These are phyloP conservation scores for Plebejus melissa DNA, from an alignment of 2,888 invertebrate genomes.

Conservation along the genomic window DNA sequence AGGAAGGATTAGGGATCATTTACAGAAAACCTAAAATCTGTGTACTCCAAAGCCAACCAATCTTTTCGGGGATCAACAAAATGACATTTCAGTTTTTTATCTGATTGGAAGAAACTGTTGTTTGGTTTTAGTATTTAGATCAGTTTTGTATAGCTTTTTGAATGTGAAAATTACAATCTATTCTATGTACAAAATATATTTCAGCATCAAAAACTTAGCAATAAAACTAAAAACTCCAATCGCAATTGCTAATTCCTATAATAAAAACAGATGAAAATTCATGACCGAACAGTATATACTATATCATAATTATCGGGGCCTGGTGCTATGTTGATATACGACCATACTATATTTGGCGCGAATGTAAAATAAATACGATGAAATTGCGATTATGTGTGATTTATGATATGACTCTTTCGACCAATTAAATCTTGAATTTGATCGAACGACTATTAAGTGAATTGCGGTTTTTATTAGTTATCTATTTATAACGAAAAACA, in stretches of 20 bases:
- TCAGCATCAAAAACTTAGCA: too few relatives aligned
- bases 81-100: too few relatives aligned
- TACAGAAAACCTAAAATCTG: too few relatives aligned
- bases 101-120: too few relatives aligned
- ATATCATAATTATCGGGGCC: conserved; percentile 31
- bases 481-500: neutral
- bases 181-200: too few relatives aligned
- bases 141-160: too few relatives aligned
- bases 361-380: conserved; percentile 22
- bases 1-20: neutral
- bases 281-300: conserved; percentile 30
- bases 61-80: too few relatives aligned
- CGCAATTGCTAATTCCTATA: neutral
- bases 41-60: too few relatives aligned
- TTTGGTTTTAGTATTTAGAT: too few relatives aligned
- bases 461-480: neutral
- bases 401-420: neutral
- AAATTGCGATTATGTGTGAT: conserved; percentile 11
- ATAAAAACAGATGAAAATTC: conserved; percentile 21
- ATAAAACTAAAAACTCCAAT: too few relatives aligned
- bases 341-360: conserved; percentile 31
- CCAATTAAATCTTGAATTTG: conserved; percentile 15
- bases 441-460: conserved; percentile 7
- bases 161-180: too few relatives aligned
- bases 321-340: conserved; percentile 35